Evolutionary conservation across 2,888 invertebrate species (phyloP).

Genomic region (Aleiodes testaceus): DNA sequence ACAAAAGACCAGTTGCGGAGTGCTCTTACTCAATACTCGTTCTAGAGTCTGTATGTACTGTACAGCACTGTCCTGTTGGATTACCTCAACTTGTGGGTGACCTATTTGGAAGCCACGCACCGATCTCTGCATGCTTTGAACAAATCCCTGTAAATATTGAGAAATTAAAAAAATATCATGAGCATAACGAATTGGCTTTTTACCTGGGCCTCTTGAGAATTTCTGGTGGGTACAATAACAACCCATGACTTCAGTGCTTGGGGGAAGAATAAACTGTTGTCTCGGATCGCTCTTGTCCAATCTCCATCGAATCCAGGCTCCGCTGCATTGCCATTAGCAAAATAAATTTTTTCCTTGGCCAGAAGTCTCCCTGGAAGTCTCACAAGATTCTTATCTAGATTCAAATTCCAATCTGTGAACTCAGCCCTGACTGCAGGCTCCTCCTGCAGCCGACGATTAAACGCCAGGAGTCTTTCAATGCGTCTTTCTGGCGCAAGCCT

Average conservation of each 20-base stretch:
- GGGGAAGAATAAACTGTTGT: slow-evolving; percentile 70
- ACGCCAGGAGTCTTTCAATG: slow-evolving; percentile 79
- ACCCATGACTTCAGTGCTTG: slow-evolving; percentile 70
- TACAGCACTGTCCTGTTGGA: slow-evolving; percentile 77
- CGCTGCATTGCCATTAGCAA: slow-evolving; percentile 73
- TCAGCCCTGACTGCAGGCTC: slow-evolving; percentile 76
- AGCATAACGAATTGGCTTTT: background rate
- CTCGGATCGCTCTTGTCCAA: slow-evolving; percentile 83
- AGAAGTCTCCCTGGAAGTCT: slow-evolving; percentile 80
- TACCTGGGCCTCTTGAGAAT: slow-evolving; percentile 62
- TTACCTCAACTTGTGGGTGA: slow-evolving; percentile 70
- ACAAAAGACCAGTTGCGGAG: slow-evolving; percentile 80
- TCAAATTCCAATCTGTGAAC: slow-evolving; percentile 81
- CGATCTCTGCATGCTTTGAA: slow-evolving; percentile 55
- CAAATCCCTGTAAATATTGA: slow-evolving; percentile 8
- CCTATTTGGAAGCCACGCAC: slow-evolving; percentile 72
- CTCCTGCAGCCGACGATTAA: slow-evolving; percentile 77
- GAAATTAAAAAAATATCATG: too few relatives aligned
- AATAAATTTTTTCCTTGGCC: slow-evolving; percentile 78
- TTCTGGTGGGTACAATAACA: slow-evolving; percentile 66
- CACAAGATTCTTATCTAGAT: slow-evolving; percentile 78
- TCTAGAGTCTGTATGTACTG: slow-evolving; percentile 79
- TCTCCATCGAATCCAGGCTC: slow-evolving; percentile 79
- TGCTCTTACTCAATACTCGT: slow-evolving; percentile 74
- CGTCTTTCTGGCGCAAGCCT: slow-evolving; percentile 82